A percentile compares a stretch with the other conserved stretches of the same genome.
Evolutionary conservation across 2,888 invertebrate species (phyloP).

Genomic region (Sphaerophoria taeniata): DNA sequence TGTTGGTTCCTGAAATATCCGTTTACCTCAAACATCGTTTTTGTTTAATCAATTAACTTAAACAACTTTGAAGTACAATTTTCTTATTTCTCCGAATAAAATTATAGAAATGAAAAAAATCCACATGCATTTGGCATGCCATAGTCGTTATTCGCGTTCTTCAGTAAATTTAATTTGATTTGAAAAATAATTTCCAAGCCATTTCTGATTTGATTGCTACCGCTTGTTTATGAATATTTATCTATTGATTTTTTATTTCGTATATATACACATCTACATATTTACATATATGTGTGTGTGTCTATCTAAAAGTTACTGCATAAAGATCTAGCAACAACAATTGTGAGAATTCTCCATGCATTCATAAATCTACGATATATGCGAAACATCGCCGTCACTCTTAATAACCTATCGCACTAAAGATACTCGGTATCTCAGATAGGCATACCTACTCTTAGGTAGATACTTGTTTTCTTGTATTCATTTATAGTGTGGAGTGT

Average conservation of each 20-base stretch:
- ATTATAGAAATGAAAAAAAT: not conserved
- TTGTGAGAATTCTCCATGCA: conserved; percentile 6
- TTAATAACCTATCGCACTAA: not conserved
- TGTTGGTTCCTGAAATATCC: no score
- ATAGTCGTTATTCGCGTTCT: not conserved
- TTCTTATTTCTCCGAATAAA: no score
- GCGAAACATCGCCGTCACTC: conserved; percentile 2
- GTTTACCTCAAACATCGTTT: no score
- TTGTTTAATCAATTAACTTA: no score
- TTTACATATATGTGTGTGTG: no score
- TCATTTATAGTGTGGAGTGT: not conserved
- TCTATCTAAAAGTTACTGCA: not conserved
- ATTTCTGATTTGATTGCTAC: conserved; percentile 30
- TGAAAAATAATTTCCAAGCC: conserved; percentile 10
- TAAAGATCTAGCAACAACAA: not conserved
- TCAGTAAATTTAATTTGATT: conserved; percentile 14
- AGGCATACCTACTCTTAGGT: not conserved
- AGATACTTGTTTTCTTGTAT: not conserved
- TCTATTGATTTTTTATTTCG: conserved; percentile 23
- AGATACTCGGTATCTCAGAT: not conserved
- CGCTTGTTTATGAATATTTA: conserved; percentile 30
- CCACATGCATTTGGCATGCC: not conserved
- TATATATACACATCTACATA: not conserved
- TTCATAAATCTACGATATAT: conserved; percentile 10
- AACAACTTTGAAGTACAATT: no score